Percentiles rank a stretch among this genome's conserved stretches.
phyloP scores from a whole-genome alignment of 2,888 invertebrate species.

The Rosalia funebris region DNA sequence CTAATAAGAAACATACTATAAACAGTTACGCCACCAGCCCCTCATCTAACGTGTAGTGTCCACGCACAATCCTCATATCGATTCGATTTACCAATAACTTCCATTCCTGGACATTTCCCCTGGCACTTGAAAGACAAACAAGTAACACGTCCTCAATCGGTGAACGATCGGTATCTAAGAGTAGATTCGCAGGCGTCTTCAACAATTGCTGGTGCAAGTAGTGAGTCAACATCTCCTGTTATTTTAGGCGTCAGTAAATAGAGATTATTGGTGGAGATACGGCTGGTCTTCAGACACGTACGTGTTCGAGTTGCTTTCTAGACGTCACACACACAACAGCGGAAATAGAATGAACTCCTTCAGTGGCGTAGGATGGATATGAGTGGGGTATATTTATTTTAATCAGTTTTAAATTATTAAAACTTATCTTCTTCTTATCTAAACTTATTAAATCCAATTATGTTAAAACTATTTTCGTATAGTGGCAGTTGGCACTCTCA shows the following conservation, averaged over 20 bases:
- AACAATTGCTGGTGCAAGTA: slow-evolving; percentile 18
- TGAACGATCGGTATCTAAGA: slow-evolving; percentile 17
- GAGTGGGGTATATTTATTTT: no score
- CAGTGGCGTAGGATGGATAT: slow-evolving; percentile 3
- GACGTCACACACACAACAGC: slow-evolving; percentile 1
- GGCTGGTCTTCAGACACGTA: slow-evolving; percentile 36
- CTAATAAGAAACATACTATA: no score
- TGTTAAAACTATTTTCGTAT: no score
- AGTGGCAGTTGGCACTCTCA: no score
- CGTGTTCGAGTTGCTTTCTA: slow-evolving; percentile 44
- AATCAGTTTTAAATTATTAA: no score
- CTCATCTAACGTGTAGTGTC: no score
- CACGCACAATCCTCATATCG: no score
- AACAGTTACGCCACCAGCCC: no score
- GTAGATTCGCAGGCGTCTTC: slow-evolving; percentile 26
- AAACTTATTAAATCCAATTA: no score
- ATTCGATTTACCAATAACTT: no score
- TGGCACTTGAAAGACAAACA: slow-evolving; percentile 7
- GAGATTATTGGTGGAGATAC: slow-evolving; percentile 52
- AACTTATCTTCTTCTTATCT: no score
- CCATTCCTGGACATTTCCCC: slow-evolving; percentile 14
- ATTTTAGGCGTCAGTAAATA: slow-evolving; percentile 53
- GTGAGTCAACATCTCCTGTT: slow-evolving; percentile 49
- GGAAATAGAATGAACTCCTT: neutral
- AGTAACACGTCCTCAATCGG: slow-evolving; percentile 7